Evolutionary conservation across 2,113 vertebrate genomes (phyloP), one percentile per base, ranked within the genome.

Genomic region (Tamias sibiricus): DNA sequence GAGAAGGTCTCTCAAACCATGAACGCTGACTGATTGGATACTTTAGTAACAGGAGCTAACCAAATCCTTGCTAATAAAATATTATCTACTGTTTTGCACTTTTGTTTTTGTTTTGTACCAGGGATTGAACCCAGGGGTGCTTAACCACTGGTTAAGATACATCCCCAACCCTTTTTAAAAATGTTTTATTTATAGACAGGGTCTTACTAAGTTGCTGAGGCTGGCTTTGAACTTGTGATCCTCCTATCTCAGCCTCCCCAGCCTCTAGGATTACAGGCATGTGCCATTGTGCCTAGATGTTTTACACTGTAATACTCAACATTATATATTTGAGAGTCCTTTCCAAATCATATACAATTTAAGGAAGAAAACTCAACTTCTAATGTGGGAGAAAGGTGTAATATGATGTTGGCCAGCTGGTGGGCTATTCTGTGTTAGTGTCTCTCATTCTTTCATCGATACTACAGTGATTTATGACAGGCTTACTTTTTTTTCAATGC

Each of bases 401-500:
- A 35, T 13, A 14, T 68, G 62, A 14, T 28, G 8, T 11, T 49
- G 30, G 28, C 54, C 35, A 68, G 9, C 2, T 20, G 11, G 54
- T 35, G 12, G 32, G 28, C 57, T n/a, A 0, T 0, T 20, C 16
- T 35, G 1, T 44, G 4, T 22, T n/a, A 24, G 4, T 4, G 16
- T 59, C 42, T 82, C 52, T 76, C 47, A 26, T 32, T 82, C 6
- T 72, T 12, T 1, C 2, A 1, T 57, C 37, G 14, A 1, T 52
- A 57, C 26, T 37, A 22, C 11, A 40, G 22, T 17, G 47, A 9
- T 8, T 35, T 2, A 26, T 4, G 6, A 26, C 35, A 42, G 0
- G 4, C 26, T 87, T 10, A 26, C 26, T 75, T 68, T 83, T 44
- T 76, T 72, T n/a, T 66, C 28, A 28, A 62, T 74, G 71, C 24